Conservation (phyloP, 2,113 vertebrate genomes). For the Sinosuthora webbiana region DNA sequence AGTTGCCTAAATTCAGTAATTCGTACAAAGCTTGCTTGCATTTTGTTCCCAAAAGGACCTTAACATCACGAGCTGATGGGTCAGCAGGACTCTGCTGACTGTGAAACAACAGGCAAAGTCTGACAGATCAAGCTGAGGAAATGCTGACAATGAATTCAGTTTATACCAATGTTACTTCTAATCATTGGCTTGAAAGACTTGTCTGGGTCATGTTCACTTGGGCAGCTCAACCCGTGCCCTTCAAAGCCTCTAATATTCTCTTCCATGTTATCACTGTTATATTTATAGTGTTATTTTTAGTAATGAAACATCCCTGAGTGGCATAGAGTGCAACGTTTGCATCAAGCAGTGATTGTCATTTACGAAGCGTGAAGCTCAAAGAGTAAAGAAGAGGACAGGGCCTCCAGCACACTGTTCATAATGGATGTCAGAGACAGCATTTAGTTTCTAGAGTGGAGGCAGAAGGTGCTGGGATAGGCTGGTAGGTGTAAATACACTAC, state of each 20-base stretch:
- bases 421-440: not conserved
- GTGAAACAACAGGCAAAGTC: not conserved
- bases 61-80: not conserved
- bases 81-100: not conserved
- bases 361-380: constrained; percentile 60
- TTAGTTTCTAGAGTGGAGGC: not conserved
- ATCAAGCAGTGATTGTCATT: constrained; percentile 87
- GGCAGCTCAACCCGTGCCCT: constrained; percentile 28
- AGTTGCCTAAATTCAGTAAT: constrained; percentile 1
- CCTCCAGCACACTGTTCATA: not conserved
- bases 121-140: constrained; percentile 54
- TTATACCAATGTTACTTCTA: constrained; percentile 54
- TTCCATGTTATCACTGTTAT: constrained; percentile 58
- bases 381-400: not conserved
- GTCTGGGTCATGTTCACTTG: constrained; percentile 80
- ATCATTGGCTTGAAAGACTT: constrained; percentile 85
- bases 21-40: not conserved
- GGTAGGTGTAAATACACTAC: not conserved
- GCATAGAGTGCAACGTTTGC: constrained; percentile 79
- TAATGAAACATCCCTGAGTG: constrained; percentile 85
- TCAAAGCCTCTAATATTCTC: constrained; percentile 71
- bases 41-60: constrained; percentile 19
- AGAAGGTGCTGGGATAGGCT: not conserved
- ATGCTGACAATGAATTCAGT: constrained; percentile 76
- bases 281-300: constrained; percentile 68